Conservation (phyloP, 2,888 invertebrate species). For the Drosophila parthenogenetica region DNA sequence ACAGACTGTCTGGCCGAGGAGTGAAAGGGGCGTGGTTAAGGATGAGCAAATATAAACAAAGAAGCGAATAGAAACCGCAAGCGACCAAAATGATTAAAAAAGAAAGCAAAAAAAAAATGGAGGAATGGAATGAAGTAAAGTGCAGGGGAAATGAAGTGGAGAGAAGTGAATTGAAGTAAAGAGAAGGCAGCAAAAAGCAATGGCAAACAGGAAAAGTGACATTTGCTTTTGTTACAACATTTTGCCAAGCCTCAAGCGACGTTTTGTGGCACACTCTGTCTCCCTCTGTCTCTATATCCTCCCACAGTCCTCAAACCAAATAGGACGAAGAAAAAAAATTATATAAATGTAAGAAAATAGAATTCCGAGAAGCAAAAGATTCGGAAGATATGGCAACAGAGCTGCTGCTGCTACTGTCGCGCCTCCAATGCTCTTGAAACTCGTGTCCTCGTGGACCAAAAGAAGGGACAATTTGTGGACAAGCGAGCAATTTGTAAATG, state of each 20-base stretch:
- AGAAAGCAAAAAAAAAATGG: conserved; percentile 9
- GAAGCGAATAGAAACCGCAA: conserved; percentile 66
- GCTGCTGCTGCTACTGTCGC: conserved; percentile 4
- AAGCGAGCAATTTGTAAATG: conserved; percentile 81
- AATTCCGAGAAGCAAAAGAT: conserved; percentile 23
- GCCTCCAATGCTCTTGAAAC: conserved; percentile 1
- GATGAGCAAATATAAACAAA: conserved; percentile 70
- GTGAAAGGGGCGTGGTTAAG: background rate
- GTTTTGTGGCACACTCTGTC: conserved; percentile 23
- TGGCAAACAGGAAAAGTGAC: conserved; percentile 76
- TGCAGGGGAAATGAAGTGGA: conserved; percentile 14
- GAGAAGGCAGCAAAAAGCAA: conserved; percentile 42
- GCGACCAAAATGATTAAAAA: conserved; percentile 68
- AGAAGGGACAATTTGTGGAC: conserved; percentile 75
- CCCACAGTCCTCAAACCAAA: conserved; percentile 1
- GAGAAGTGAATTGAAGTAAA: conserved; percentile 15
- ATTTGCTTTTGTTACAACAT: conserved; percentile 77
- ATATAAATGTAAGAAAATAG: conserved; percentile 22
- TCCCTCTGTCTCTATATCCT: background rate
- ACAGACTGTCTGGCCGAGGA: conserved; percentile 41
- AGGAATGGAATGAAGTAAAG: conserved; percentile 11
- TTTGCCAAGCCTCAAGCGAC: conserved; percentile 65
- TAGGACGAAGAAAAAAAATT: conserved; percentile 18
- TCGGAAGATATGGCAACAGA: conserved; percentile 53
- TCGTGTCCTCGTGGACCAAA: conserved; percentile 34